Evolutionary conservation across 2,888 invertebrate genomes (phyloP), one percentile per base, ranked within the genome.

Genomic region (Alloplasta piceator): DNA sequence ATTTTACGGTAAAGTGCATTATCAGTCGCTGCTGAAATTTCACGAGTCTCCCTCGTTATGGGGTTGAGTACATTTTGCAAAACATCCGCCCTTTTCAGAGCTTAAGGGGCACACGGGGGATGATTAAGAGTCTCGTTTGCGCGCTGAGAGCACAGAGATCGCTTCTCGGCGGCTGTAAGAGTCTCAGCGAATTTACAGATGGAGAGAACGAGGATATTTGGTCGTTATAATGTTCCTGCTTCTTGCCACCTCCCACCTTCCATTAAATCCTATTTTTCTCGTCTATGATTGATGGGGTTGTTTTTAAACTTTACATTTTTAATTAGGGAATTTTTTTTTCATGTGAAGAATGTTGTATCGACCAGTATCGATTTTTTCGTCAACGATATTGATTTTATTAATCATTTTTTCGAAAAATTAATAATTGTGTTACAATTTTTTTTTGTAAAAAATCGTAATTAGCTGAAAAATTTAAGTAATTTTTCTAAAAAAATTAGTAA

Each of bases 121-220:
- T 81, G 78, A 81, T 74, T 78, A 74, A 78, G 78, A 67, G 71
- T 74, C 81, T 81, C 78, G 71, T 81, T 78, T 74, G 74, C 78
- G 58, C 64, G 36, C 46, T 48, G 26, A 26, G 61, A 71, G 74
- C 60, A 74, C 26, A 2, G 66, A 78, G 71, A 81, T 71, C 71
- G 81, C 74, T 75, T 60, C 56, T 36, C 41, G 75, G 78, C 12
- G 12, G 10, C 78, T n/a, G n/a, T n/a, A n/a, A n/a, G 64, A 52
- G 77, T 77, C 74, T 70, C 64, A 48, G 12, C 70, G 78, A 81
- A 81, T 81, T 81, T 81, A 71, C 71, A 81, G 77, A 60, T n/a
- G 74, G 74, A 70, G 70, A 66, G n/a, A 26, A 46, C 52, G 26
- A 61, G 74, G 70, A 60, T 71, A 78, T 67, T 78, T 66, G 73